Percentiles rank a stretch among this genome's conserved stretches.
These are phyloP conservation scores for Pardosa pseudoannulata DNA, from an alignment of 2,888 invertebrate genomes.

Conservation along the genomic window DNA sequence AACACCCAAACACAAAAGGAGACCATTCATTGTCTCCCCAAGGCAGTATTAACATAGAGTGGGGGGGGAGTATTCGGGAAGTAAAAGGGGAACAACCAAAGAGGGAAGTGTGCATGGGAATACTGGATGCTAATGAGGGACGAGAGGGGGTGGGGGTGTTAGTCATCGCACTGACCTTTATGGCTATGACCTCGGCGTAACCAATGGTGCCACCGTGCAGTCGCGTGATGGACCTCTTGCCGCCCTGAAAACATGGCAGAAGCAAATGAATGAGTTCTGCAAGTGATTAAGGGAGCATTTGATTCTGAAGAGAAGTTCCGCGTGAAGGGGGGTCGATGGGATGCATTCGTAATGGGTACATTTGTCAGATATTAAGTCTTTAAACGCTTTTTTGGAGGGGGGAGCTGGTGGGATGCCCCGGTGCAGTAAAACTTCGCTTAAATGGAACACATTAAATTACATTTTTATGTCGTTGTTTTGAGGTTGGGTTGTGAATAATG, in stretches of 20 bases:
- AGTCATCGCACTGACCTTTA: slow-evolving; percentile 85
- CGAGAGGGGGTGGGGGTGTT: slow-evolving; percentile 16
- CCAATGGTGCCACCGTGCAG: slow-evolving; percentile 90
- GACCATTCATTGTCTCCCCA: slow-evolving; percentile 3
- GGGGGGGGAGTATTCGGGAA: not conserved
- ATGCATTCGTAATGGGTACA: too few relatives aligned
- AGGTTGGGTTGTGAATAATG: too few relatives aligned
- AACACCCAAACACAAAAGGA: not conserved
- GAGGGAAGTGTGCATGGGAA: slow-evolving; percentile 20
- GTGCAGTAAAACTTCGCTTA: too few relatives aligned
- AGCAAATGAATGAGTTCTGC: slow-evolving; percentile 9
- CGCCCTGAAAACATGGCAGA: slow-evolving; percentile 82
- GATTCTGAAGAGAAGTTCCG: not conserved
- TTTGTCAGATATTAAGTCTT: too few relatives aligned
- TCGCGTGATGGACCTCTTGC: slow-evolving; percentile 95
- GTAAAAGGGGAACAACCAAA: not conserved
- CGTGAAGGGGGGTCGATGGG: too few relatives aligned
- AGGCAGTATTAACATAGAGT: not conserved
- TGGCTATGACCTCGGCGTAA: slow-evolving; percentile 96
- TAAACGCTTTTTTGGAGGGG: too few relatives aligned
- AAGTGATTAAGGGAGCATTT: slow-evolving; percentile 8
- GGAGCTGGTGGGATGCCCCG: too few relatives aligned
- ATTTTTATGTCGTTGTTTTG: too few relatives aligned
- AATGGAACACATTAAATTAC: too few relatives aligned
- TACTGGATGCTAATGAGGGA: slow-evolving; percentile 64